Evolutionary conservation across 2,797 vertebrate species (phyloP), one percentile per base, ranked within the genome.

Genomic region (Mastacembelus armatus): DNA sequence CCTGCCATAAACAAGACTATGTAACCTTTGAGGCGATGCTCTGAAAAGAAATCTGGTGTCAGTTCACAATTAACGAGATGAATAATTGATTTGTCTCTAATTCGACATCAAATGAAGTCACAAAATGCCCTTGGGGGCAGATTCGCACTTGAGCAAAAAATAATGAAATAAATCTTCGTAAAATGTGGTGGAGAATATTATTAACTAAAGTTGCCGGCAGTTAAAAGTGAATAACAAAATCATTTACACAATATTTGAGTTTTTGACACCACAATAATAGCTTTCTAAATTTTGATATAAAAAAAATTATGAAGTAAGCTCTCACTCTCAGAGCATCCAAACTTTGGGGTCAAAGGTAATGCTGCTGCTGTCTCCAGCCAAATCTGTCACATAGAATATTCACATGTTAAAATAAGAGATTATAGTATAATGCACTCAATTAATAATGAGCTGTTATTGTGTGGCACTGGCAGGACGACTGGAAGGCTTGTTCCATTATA

Each of bases 1-100:
- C 63, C 36, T 6, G 33, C 22, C 57, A 12, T 4, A 39, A 57
- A 67, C 45, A 58, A 16, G 39, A 50, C 36, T 3, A 22, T 0
- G 12, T 11, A 57, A 30, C 49, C 58, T 62, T 18, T 57, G 49
- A 66, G 36, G 36, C 1, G 0, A 2, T 1, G 8, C 42, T 39
- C 27, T 18, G 15, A 67, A 51, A 56, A 24, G 15, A 35, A 70
- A 33, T 42, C 29, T 35, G 35, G 14, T 35, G 49, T 75, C 58
- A 19, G 32, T 16, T 50, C 29, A 52, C 64, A 56, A 56, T 74
- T 57, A 78, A 65, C 3, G 0, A 54, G 45, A 75, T 67, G 54
- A 82, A 71, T 82, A 68, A 75, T 76, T 68, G 47, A 78, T 74
- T 54, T 9, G 64, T 50, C 60, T 63, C 60, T 73, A 78, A 71